Base-by-base conservation (phyloP, 1,140 invertebrate genomes). In the Myzus persicae region DNA sequence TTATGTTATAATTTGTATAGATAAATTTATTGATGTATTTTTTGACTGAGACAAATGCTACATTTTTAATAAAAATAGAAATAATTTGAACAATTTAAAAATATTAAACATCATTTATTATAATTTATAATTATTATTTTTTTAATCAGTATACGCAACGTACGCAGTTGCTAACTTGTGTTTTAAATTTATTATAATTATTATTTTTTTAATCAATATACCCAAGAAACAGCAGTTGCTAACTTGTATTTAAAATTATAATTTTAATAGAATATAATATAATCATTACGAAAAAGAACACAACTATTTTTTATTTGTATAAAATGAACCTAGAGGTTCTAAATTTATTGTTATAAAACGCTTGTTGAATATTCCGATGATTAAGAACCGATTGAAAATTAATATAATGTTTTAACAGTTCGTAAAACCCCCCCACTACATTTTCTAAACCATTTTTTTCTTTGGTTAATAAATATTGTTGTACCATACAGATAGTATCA, bases 161-260 rank as follows among this genome's bases (percentile, higher is more conserved):
- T 44, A 44, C 51, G 14, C 51, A n/a, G 40, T 90, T 90, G 51
- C 51, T 67, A 90, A 24, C 26, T 42, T 90, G 89, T 90, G 89
- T 90, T 67, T 90, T 67, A 90, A 90, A 90, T 67, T 90, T 76
- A 76, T 76, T 76, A 76, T 76, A 76, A 76, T 90, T 90, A 90
- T 90, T 90, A 90, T 90, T 90, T 90, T 87, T 90, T 90, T 90
- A 67, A n/a, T 90, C 51, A n/a, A n/a, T 90, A 67, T 54, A 40
- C 38, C 26, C 51, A 44, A 42, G 11, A 90, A 67, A 67, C 51
- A 42, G 6, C 51, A n/a, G 40, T 90, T 90, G 51, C 51, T 67
- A 90, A 24, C 38, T 42, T 90, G 89, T 90, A 54, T 90, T 90
- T 90, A 90, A 90, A 90, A 90, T 90, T 90, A 67, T 59, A 31